Evolutionary conservation across 2,113 vertebrate species (phyloP).

Genomic region (Macroglossus sobrinus): DNA sequence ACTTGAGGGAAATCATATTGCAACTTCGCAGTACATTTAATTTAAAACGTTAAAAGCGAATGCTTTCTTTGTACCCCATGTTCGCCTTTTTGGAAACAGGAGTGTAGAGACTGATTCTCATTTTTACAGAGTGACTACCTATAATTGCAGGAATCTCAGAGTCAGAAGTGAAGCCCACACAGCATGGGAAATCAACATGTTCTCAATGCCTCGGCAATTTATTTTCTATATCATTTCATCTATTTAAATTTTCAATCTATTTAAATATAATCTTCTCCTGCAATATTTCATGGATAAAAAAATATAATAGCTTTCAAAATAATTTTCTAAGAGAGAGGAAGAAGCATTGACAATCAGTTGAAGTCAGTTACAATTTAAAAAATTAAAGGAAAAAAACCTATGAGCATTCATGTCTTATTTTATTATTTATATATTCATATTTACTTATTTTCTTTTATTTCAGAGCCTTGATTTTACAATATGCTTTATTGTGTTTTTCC

Average conservation of each 20-base stretch:
- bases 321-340: neutral
- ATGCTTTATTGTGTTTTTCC: neutral
- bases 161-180: neutral
- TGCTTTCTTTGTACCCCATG: neutral
- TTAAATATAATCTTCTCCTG: neutral
- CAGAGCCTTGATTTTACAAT: neutral
- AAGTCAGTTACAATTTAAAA: neutral
- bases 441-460: neutral
- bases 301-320: neutral
- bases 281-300: conserved; percentile 3
- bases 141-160: conserved; percentile 20
- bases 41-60: conserved; percentile 64
- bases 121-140: conserved; percentile 48
- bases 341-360: neutral
- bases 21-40: conserved; percentile 46
- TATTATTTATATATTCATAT: neutral
- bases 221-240: conserved; percentile 43
- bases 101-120: neutral
- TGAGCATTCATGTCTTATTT: neutral
- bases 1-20: conserved; percentile 58
- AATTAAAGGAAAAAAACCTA: neutral
- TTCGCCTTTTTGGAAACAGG: conserved; percentile 30
- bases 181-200: neutral
- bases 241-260: conserved; percentile 18
- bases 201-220: conserved; percentile 37